Evolutionary conservation across 1,140 invertebrate species (phyloP), one percentile per base, ranked within the genome.

Genomic region (Latrodectus geometricus): DNA sequence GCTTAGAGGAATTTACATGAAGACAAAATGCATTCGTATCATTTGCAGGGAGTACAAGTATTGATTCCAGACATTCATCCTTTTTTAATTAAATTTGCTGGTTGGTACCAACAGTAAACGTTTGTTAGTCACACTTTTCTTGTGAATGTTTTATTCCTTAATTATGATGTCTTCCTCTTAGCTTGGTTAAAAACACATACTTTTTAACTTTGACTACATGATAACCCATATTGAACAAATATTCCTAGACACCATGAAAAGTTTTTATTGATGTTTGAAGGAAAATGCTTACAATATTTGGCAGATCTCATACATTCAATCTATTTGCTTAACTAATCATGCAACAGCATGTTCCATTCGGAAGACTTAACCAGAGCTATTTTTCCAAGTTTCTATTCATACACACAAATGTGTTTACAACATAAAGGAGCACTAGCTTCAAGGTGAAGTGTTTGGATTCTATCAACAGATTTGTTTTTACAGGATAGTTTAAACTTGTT

Each of bases 1-100:
- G 12, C 61, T 77, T 77, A 20, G 75, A 77, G 54, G 54, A 65
- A 50, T 77, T 35, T 21, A 77, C 69, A 61, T 77, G 52, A 77
- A 77, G 75, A 65, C 9, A 14, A 35, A 77, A 20, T 61, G 75
- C 75, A 65, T 15, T 52, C 75, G n/a, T 77, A 77, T 77, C 20
- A 77, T 65, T 77, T 77, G 21, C 50, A 65, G 52, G 61, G 20
- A 77, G 54, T 65, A 12, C 75, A 77, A 77, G 54, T 3, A 23
- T 14, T 65, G 70, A 82, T 70, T 8, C 75, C 21, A 61, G 75
- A 20, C 4, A 12, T 61, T 77, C 61, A 77, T 77, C 15, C 21
- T 35, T 15, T 61, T 9, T 20, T 4, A 61, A 3, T 77, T 15
- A 61, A 77, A 21, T 23, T 77, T 77, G 17, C 52, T 65, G 8